phyloP scores from a whole-genome alignment of 1,140 invertebrate genomes.

The Pseudomyrmex cubaensis region DNA sequence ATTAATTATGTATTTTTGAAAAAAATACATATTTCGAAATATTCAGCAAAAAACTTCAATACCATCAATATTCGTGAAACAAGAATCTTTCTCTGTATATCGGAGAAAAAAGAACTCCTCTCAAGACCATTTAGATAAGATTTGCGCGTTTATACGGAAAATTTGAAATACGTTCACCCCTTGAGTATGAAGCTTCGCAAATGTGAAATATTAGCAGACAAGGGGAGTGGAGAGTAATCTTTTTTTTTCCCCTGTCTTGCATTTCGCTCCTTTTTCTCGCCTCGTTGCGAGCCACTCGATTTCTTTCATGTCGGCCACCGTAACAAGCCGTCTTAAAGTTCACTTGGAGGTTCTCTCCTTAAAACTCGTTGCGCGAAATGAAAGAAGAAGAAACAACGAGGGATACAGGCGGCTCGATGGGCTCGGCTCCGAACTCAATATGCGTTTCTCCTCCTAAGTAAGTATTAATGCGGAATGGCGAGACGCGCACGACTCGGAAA shows the following conservation, averaged over 20 bases:
- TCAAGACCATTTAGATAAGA: not conserved
- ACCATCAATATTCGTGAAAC: no score
- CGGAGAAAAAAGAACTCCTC: not conserved
- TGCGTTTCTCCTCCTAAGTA: not conserved
- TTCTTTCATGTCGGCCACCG: constrained; percentile 35
- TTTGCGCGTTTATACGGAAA: not conserved
- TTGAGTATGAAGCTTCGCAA: constrained; percentile 11
- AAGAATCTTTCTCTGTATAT: no score
- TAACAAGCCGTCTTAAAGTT: constrained; percentile 54
- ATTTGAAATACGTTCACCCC: not conserved
- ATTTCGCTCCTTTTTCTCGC: constrained; percentile 44
- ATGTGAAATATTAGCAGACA: constrained; percentile 45
- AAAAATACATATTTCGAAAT: no score
- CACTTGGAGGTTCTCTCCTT: constrained; percentile 49
- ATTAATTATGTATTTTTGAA: not conserved
- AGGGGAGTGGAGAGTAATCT: not conserved
- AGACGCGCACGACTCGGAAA: not conserved
- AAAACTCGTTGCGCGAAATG: constrained; percentile 37
- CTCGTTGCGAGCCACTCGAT: constrained; percentile 42
- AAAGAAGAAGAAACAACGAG: constrained; percentile 30
- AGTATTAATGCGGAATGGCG: constrained; percentile 22
- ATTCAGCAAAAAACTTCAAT: no score
- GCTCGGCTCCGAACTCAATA: constrained; percentile 12
- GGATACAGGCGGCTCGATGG: constrained; percentile 2
- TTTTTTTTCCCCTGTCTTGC: not conserved